Percentiles rank a stretch among this genome's conserved stretches.
These are phyloP conservation scores for Saturnia japonica DNA, from an alignment of 2,888 invertebrate species.

Conservation along the genomic window DNA sequence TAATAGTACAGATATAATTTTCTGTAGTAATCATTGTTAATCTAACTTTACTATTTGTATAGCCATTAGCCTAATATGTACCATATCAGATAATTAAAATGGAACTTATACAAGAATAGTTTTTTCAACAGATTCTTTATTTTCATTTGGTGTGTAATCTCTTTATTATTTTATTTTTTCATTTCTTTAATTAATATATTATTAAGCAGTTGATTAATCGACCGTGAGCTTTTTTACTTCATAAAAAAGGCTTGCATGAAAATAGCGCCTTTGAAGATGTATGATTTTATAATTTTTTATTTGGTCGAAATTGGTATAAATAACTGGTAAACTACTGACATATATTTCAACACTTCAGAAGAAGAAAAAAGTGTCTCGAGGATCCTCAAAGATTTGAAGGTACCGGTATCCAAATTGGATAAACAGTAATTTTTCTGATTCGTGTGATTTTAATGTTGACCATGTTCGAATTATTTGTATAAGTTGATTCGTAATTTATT, in stretches of 20 bases:
- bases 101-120: background rate
- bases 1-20: background rate
- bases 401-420: too few relatives aligned
- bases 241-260: background rate
- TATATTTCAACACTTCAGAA: too few relatives aligned
- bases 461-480: background rate
- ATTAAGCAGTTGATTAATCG: background rate
- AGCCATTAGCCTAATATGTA: background rate
- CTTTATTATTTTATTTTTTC: background rate
- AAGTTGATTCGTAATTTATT: background rate
- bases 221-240: background rate
- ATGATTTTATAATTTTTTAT: background rate
- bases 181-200: too few relatives aligned
- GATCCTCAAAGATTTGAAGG: too few relatives aligned
- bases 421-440: too few relatives aligned
- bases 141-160: slow-evolving; percentile 3
- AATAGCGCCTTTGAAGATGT: background rate
- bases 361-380: too few relatives aligned
- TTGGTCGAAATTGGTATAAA: too few relatives aligned
- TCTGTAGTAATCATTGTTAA: background rate
- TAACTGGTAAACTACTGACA: too few relatives aligned
- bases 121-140: background rate
- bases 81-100: background rate
- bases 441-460: background rate
- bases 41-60: background rate